Evolutionary conservation across 35 echinoderm and acorn worm species (phyloP).

Genomic region (Chiridota heheva): DNA sequence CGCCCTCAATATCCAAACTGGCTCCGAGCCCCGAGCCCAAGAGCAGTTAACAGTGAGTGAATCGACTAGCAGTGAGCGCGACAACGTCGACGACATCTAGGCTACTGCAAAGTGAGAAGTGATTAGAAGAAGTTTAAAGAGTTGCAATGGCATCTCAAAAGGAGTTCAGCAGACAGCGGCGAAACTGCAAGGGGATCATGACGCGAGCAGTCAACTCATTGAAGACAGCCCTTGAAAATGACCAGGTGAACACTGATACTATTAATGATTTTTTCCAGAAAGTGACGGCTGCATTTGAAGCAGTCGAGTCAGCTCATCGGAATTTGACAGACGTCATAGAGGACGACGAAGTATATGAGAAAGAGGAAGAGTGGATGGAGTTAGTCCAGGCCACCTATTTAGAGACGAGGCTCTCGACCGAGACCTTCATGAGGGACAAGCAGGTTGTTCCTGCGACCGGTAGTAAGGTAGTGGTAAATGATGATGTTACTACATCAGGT

Average conservation of each 20-base stretch:
- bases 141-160: constrained; percentile 3
- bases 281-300: constrained; percentile 52
- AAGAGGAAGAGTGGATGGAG: constrained; percentile 58
- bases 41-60: constrained; percentile 28
- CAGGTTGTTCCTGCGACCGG: background rate
- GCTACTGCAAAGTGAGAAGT: background rate
- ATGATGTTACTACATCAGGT: constrained; percentile 4
- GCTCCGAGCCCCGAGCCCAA: no score
- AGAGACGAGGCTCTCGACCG: constrained; percentile 32
- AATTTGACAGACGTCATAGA: constrained; percentile 23
- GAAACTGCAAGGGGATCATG: constrained; percentile 54
- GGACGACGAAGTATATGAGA: constrained; percentile 43
- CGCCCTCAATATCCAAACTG: no score
- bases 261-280: constrained; percentile 43
- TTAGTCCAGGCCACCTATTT: constrained; percentile 45
- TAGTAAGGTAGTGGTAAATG: background rate
- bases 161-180: constrained; percentile 7
- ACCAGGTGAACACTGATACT: constrained; percentile 20
- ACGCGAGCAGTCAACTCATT: constrained; percentile 47
- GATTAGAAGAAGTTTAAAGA: background rate
- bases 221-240: constrained; percentile 31
- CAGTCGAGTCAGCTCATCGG: constrained; percentile 47
- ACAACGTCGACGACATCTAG: constrained; percentile 10
- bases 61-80: background rate
- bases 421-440: constrained; percentile 21